phyloP scores from a whole-genome alignment of 1,140 invertebrate genomes.

The Saxidomus purpurata region DNA sequence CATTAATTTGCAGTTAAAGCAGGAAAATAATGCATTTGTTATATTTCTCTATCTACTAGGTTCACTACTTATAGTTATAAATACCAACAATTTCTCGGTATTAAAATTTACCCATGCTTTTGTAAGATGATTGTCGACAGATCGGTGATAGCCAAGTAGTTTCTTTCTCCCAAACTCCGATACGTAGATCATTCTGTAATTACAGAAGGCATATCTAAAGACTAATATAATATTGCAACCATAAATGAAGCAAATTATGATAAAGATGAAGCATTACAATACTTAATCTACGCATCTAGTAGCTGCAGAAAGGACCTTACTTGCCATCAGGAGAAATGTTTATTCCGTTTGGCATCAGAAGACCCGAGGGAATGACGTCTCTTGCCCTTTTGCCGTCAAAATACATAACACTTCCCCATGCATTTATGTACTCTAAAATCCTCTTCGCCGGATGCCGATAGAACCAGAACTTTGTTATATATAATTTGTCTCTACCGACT shows the following conservation, averaged over 20 bases:
- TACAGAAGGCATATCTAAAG: too few species aligned
- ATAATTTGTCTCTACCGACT: constrained; percentile 18
- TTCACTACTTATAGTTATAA: too few species aligned
- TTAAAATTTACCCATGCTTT: constrained; percentile 14
- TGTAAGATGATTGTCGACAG: not conserved
- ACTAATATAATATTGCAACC: too few species aligned
- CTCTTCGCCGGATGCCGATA: not conserved
- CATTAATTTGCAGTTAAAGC: too few species aligned
- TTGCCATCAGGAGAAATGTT: constrained; percentile 22
- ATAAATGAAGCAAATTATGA: too few species aligned
- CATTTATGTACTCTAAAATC: too few species aligned
- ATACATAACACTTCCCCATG: constrained; percentile 24
- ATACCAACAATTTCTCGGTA: too few species aligned
- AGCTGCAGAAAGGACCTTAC: too few species aligned
- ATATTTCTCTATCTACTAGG: too few species aligned
- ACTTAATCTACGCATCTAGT: too few species aligned
- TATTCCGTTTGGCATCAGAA: not conserved
- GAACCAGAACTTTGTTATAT: not conserved
- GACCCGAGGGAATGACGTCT: not conserved
- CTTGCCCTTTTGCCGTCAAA: constrained; percentile 14
- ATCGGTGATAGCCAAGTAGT: constrained; percentile 1
- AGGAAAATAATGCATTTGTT: too few species aligned
- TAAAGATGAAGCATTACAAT: too few species aligned
- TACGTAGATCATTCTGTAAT: constrained; percentile 24
- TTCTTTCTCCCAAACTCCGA: constrained; percentile 38